Conservation (phyloP, 2,888 invertebrate genomes). For the Pristionchus exspectatus region DNA sequence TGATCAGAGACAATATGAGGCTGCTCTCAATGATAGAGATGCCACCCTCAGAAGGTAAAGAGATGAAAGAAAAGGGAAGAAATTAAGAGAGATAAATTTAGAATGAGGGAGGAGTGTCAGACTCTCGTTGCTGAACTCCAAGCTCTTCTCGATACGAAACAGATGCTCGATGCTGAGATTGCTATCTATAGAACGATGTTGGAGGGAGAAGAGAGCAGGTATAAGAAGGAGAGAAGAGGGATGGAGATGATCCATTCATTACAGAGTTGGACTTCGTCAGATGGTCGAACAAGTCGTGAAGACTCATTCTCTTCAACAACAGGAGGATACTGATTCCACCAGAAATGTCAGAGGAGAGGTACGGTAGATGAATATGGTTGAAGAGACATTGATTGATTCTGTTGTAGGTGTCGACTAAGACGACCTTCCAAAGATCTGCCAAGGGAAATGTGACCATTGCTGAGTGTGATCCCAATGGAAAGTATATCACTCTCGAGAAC, state of each 20-base stretch:
- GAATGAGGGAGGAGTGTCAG: conserved; percentile 79
- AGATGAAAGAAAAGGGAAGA: not conserved
- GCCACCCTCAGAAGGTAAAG: conserved; percentile 75
- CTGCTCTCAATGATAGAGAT: conserved; percentile 79
- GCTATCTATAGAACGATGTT: conserved; percentile 82
- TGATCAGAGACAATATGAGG: conserved; percentile 80
- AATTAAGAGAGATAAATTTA: not conserved
- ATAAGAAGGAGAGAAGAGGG: not conserved
- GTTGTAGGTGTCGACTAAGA: conserved; percentile 80
- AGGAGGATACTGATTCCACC: conserved; percentile 78
- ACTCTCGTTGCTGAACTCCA: conserved; percentile 79
- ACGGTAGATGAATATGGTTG: conserved; percentile 2
- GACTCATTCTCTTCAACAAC: conserved; percentile 79
- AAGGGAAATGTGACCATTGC: conserved; percentile 80
- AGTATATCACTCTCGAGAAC: conserved; percentile 82
- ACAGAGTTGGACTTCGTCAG: conserved; percentile 68
- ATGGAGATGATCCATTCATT: not conserved
- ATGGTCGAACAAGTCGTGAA: conserved; percentile 79
- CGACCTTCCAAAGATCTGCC: conserved; percentile 82
- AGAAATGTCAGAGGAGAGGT: conserved; percentile 78
- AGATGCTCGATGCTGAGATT: conserved; percentile 82
- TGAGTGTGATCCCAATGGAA: conserved; percentile 82
- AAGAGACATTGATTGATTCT: not conserved
- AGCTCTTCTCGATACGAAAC: conserved; percentile 81
- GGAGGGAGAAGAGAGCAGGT: conserved; percentile 82